Evolutionary conservation across 2,797 vertebrate species (phyloP), one percentile per base, ranked within the genome.

Genomic region (Coilia nasus): DNA sequence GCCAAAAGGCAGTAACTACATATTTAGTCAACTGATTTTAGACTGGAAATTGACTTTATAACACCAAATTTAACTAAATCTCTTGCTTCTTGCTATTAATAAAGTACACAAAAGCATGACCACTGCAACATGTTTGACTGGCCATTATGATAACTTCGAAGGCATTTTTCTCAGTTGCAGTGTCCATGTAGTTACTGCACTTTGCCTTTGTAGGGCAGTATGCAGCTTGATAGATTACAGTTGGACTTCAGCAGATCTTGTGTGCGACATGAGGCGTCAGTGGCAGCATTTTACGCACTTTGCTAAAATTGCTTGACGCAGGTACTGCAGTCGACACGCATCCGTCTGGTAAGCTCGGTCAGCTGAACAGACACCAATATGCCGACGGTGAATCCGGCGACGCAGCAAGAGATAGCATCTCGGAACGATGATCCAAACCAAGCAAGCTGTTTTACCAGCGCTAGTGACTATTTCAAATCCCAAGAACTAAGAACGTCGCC

Each of bases 241-340:
- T 28, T 7, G 71, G 31, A 75, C 31, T 41, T 19, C 67, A 14
- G 67, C 67, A 6, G 17, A 35, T 35, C 31, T 17, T 17, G 31
- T 21, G 17, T 78, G 71, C 28, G 67, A 41, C 31, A 78, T 19
- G 35, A 78, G 17, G 71, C 35, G 35, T 84, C 19, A 87, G 84
- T 86, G 88, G 86, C 83, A 81, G 83, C 54, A n/a, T 0, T 46
- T 46, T 81, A 82, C 41, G 41, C 28, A 31, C 67, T 5, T 81
- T 21, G 19, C 47, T 47, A 17, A 21, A 78, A 41, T 78, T 81
- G 47, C 78, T 50, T 83, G 86, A 88, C 44, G 62, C 60, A 87
- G 54, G 54, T 87, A 82, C 71, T 64, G 31, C 47, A 23, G 11
- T 81, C 82, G 82, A 78, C 41, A 41, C 71, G 71, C 71, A 78